These are phyloP conservation scores for Dolichomitus sp. DNA, from an alignment of 2,888 invertebrate genomes.

Conservation along the genomic window DNA sequence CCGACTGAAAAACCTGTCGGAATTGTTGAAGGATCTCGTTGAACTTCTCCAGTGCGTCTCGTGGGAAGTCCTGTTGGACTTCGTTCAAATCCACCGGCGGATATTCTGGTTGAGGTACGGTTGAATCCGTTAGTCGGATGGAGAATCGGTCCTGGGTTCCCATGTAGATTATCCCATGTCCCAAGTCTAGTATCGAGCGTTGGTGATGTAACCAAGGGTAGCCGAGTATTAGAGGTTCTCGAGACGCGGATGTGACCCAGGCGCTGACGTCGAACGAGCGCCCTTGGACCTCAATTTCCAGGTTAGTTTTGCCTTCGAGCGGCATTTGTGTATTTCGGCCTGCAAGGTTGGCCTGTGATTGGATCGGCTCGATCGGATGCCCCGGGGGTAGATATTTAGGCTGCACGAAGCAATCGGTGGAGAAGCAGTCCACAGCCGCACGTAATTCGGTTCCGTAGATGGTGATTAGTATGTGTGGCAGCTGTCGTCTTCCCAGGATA, in stretches of 20 bases:
- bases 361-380: not conserved
- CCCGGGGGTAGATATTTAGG: not conserved
- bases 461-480: not conserved
- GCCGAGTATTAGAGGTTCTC: not conserved
- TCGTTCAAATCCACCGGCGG: too few species aligned
- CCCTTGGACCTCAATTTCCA: not conserved
- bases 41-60: too few species aligned
- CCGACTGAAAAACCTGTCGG: too few species aligned
- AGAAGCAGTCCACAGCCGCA: constrained; percentile 7
- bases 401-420: constrained; percentile 9
- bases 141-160: too few species aligned
- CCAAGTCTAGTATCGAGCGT: not conserved
- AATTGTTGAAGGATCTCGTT: too few species aligned
- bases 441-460: not conserved
- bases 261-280: not conserved
- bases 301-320: not conserved
- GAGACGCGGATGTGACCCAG: not conserved
- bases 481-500: not conserved
- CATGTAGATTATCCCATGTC: too few species aligned
- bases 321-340: not conserved
- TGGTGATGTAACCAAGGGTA: not conserved
- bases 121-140: too few species aligned
- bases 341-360: not conserved
- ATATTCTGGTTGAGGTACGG: too few species aligned
- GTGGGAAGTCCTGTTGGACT: too few species aligned